Conservation (phyloP, 30 jellyfish, hydroid and myxozoan species). For the Phacellophora camtschatica region DNA sequence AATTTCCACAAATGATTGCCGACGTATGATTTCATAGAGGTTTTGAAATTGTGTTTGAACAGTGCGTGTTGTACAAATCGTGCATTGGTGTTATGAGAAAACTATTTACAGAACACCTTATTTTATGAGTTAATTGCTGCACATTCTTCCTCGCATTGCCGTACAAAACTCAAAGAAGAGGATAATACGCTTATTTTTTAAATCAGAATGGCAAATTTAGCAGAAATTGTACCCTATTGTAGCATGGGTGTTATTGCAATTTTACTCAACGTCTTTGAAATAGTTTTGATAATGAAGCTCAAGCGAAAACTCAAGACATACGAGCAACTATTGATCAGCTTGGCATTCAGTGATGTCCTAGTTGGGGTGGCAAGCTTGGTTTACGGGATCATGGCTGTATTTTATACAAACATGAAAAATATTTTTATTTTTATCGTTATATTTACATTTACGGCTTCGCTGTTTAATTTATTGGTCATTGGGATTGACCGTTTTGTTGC, state of each 20-base stretch:
- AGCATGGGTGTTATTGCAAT: slow-evolving; percentile 10
- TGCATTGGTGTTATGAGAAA: too few relatives aligned
- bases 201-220: background rate
- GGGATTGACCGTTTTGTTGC: slow-evolving; percentile 57
- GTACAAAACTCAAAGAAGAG: too few relatives aligned
- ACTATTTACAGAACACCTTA: too few relatives aligned
- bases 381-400: background rate
- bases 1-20: too few relatives aligned
- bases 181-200: too few relatives aligned
- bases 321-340: slow-evolving; percentile 51
- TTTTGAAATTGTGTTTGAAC: too few relatives aligned
- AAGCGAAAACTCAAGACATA: slow-evolving; percentile 27
- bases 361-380: slow-evolving; percentile 43
- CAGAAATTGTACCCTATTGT: background rate
- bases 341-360: slow-evolving; percentile 44
- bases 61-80: too few relatives aligned
- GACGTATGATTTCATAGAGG: too few relatives aligned
- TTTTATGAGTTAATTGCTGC: too few relatives aligned
- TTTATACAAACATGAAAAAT: background rate
- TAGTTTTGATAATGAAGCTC: background rate
- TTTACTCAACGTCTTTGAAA: slow-evolving; percentile 12
- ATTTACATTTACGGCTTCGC: slow-evolving; percentile 48
- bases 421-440: slow-evolving; percentile 52
- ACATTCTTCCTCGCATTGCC: too few relatives aligned
- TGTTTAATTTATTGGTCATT: slow-evolving; percentile 12